phyloP scores from a whole-genome alignment of 2,888 invertebrate genomes.

The Vesta saturnalis region DNA sequence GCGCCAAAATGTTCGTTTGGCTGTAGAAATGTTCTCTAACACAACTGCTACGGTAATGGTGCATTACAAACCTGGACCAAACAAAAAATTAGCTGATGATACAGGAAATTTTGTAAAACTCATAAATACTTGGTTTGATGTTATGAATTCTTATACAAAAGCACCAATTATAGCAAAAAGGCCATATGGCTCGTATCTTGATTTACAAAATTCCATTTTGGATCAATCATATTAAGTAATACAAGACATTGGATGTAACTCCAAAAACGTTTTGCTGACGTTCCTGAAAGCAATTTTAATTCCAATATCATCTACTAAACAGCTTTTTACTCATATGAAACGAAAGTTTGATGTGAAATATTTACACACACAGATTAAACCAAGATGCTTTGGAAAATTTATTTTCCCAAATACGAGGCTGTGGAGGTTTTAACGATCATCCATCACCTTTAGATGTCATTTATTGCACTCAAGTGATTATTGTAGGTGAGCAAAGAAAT shows the following conservation, averaged over 20 bases:
- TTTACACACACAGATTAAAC: slow-evolving; percentile 16
- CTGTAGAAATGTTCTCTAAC: slow-evolving; percentile 42
- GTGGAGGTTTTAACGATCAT: slow-evolving; percentile 11
- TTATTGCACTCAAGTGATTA: slow-evolving; percentile 4
- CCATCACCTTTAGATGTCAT: slow-evolving; percentile 8
- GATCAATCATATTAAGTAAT: slow-evolving; percentile 13
- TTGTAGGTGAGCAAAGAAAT: slow-evolving; percentile 14
- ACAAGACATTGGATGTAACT: slow-evolving; percentile 2
- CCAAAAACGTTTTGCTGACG: slow-evolving; percentile 15
- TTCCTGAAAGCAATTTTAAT: slow-evolving; percentile 23
- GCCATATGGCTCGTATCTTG: slow-evolving; percentile 21
- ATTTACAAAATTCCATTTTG: slow-evolving; percentile 19
- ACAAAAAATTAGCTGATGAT: slow-evolving; percentile 21
- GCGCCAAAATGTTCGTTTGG: slow-evolving; percentile 41
- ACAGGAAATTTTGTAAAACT: slow-evolving; percentile 40
- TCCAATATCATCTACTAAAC: slow-evolving; percentile 18
- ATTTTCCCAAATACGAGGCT: slow-evolving; percentile 5
- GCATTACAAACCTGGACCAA: slow-evolving; percentile 31
- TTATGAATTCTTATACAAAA: slow-evolving; percentile 34
- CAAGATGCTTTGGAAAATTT: slow-evolving; percentile 17
- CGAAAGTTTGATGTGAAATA: too few species aligned
- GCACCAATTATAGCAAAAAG: slow-evolving; percentile 6
- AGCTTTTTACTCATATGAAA: slow-evolving; percentile 19
- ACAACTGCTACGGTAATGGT: slow-evolving; percentile 40
- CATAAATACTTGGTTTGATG: slow-evolving; percentile 42